Conservation (phyloP, 2,888 invertebrate genomes). For the Lingula anatina region DNA sequence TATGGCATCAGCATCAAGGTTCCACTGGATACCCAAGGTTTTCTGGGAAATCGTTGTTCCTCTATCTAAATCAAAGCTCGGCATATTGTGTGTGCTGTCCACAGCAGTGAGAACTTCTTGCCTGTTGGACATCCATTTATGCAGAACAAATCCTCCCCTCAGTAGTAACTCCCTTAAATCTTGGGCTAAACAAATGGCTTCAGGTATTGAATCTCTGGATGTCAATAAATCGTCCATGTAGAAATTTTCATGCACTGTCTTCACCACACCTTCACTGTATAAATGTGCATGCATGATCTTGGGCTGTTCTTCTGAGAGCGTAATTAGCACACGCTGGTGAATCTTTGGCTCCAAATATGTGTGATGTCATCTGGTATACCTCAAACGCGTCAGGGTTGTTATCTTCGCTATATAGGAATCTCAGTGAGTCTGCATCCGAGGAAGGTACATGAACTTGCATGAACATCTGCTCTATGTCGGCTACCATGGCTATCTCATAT, state of each 20-base stretch:
- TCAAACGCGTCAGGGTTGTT: not conserved
- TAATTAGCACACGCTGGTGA: slow-evolving; percentile 1
- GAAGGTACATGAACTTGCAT: not conserved
- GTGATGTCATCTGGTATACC: not conserved
- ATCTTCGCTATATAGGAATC: no score
- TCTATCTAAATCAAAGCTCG: not conserved
- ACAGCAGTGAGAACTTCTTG: not conserved
- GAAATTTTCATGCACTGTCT: not conserved
- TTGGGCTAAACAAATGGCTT: not conserved
- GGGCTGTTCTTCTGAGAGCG: not conserved
- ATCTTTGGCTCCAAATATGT: slow-evolving; percentile 1
- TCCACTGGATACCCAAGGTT: not conserved
- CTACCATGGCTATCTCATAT: not conserved
- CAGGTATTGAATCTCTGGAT: not conserved
- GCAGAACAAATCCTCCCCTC: not conserved
- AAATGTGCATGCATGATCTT: not conserved
- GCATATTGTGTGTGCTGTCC: not conserved
- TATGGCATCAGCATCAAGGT: not conserved
- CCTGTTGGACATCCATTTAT: not conserved
- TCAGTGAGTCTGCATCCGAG: not conserved
- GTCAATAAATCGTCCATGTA: slow-evolving; percentile 1
- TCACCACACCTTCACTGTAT: not conserved
- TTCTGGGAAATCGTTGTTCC: not conserved
- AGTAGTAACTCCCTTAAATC: not conserved
- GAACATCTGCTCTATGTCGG: not conserved